Evolutionary conservation across 2,113 vertebrate genomes (phyloP).

Genomic region (Dipodomys merriami): DNA sequence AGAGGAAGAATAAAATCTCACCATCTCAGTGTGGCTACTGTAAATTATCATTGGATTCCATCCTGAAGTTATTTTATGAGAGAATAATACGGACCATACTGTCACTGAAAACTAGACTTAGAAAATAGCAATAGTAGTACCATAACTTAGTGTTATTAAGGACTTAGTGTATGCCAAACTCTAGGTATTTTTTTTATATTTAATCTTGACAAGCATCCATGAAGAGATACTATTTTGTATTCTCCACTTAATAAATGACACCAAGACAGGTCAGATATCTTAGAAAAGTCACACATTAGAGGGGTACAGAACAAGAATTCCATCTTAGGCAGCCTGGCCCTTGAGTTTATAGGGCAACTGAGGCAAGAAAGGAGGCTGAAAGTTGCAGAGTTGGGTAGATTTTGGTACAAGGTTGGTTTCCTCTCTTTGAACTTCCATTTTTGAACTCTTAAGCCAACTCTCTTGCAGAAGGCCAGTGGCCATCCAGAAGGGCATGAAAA

Average conservation of each 20-base stretch:
- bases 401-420: not conserved
- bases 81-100: not conserved
- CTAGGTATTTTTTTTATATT: not conserved
- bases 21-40: not conserved
- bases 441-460: constrained; percentile 63
- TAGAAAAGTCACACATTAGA: not conserved
- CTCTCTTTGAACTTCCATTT: constrained; percentile 69
- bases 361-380: not conserved
- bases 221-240: not conserved
- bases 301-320: not conserved
- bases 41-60: constrained; percentile 14
- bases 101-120: constrained; percentile 5
- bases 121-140: not conserved
- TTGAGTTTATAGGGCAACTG: constrained; percentile 52
- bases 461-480: not conserved
- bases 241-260: not conserved
- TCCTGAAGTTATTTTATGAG: not conserved
- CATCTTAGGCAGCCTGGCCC: constrained; percentile 59
- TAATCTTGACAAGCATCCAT: not conserved
- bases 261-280: not conserved
- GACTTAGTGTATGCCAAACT: not conserved
- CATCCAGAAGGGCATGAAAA: not conserved
- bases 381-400: not conserved
- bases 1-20: constrained; percentile 39
- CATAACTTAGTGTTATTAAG: not conserved